phyloP scores from a whole-genome alignment of 2,113 vertebrate genomes.

The Neomonachus schauinslandi region DNA sequence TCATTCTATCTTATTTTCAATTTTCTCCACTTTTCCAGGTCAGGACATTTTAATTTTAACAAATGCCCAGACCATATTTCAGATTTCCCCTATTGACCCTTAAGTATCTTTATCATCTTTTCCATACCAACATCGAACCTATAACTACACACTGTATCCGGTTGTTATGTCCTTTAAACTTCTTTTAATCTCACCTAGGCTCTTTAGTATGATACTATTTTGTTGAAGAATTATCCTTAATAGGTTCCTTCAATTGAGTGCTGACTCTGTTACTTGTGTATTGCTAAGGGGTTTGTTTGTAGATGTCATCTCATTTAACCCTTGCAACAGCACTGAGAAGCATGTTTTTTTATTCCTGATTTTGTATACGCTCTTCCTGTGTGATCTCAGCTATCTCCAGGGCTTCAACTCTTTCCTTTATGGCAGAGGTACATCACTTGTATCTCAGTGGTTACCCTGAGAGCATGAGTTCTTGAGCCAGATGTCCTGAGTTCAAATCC shows the following conservation, averaged over 20 bases:
- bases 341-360: background rate
- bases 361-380: background rate
- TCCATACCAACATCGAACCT: background rate
- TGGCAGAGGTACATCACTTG: background rate
- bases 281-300: background rate
- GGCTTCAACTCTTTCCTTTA: background rate
- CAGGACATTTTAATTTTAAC: constrained; percentile 23
- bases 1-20: background rate
- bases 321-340: background rate
- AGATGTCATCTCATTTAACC: background rate
- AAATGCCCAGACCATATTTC: background rate
- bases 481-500: background rate
- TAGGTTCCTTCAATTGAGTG: background rate
- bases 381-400: background rate
- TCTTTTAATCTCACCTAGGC: background rate
- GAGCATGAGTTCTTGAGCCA: background rate
- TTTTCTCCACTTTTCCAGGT: background rate
- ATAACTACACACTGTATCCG: background rate
- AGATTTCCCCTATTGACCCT: background rate
- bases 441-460: background rate
- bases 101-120: background rate
- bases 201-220: background rate
- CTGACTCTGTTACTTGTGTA: background rate
- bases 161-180: background rate
- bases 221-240: background rate